Conservation (phyloP, 2,888 invertebrate genomes). For the Mantis religiosa region DNA sequence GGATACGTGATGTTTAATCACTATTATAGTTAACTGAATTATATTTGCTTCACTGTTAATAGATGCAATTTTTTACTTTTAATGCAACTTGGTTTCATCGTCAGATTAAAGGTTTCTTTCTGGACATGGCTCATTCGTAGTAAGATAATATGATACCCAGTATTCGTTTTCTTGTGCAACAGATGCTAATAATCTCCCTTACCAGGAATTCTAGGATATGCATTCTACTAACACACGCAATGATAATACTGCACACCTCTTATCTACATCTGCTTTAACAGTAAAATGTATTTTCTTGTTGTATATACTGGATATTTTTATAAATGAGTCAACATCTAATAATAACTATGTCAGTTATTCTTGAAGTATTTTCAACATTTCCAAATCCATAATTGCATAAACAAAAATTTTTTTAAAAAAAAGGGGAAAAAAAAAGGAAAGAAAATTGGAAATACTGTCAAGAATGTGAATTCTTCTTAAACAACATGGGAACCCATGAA, state of each 20-base stretch:
- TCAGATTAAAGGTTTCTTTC: background rate
- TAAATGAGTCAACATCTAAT: background rate
- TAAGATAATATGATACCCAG: background rate
- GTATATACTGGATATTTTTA: background rate
- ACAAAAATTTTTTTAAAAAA: background rate
- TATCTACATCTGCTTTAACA: background rate
- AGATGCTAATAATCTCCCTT: background rate
- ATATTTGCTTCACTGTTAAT: too few relatives aligned
- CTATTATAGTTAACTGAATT: too few relatives aligned
- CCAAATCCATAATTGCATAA: too few relatives aligned
- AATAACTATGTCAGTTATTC: background rate
- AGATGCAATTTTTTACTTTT: too few relatives aligned
- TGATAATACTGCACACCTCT: background rate
- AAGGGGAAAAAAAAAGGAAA: background rate
- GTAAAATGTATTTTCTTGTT: background rate
- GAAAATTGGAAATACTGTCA: background rate
- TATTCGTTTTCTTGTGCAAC: background rate
- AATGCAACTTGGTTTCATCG: too few relatives aligned
- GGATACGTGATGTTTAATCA: too few relatives aligned
- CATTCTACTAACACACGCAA: background rate
- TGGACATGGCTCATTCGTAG: too few relatives aligned
- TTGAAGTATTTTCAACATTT: background rate
- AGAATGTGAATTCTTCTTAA: background rate
- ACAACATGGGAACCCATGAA: background rate
- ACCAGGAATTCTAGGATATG: background rate